Conservation (phyloP, 2,888 invertebrate species). For the Platycheirus rosarum region DNA sequence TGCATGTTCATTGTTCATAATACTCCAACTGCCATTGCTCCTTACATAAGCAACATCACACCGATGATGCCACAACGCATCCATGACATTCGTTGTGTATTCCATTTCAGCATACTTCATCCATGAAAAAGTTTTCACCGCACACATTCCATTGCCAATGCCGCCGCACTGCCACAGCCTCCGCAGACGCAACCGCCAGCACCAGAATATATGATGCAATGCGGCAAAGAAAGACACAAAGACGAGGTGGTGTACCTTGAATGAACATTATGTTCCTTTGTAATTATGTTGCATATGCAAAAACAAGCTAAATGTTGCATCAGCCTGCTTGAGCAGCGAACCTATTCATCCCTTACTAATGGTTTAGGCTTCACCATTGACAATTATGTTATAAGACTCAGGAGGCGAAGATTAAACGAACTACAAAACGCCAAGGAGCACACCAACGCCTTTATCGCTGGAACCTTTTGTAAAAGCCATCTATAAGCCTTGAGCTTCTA, state of each 20-base stretch:
- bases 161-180: not conserved
- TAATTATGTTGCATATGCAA: conserved; percentile 47
- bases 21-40: conserved; percentile 41
- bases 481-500: conserved; percentile 6
- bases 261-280: conserved; percentile 52
- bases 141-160: conserved; percentile 43
- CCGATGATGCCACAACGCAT: conserved; percentile 41
- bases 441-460: conserved; percentile 18
- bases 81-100: conserved; percentile 65
- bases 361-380: conserved; percentile 12
- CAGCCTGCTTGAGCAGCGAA: conserved; percentile 38
- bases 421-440: not conserved
- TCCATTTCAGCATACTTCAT: conserved; percentile 65
- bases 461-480: conserved; percentile 17
- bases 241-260: conserved; percentile 23
- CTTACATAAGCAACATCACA: conserved; percentile 42
- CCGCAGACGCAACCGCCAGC: too few species aligned
- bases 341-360: conserved; percentile 57
- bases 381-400: conserved; percentile 9
- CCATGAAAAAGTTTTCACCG: conserved; percentile 64
- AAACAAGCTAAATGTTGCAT: conserved; percentile 32
- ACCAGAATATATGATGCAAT: too few species aligned
- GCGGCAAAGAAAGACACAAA: conserved; percentile 41
- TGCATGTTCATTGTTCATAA: conserved; percentile 23
- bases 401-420: conserved; percentile 25